Percentiles rank a stretch among this genome's conserved stretches.
These are phyloP conservation scores for Oenanthe melanoleuca DNA, from an alignment of 2,113 vertebrate species.

Conservation along the genomic window DNA sequence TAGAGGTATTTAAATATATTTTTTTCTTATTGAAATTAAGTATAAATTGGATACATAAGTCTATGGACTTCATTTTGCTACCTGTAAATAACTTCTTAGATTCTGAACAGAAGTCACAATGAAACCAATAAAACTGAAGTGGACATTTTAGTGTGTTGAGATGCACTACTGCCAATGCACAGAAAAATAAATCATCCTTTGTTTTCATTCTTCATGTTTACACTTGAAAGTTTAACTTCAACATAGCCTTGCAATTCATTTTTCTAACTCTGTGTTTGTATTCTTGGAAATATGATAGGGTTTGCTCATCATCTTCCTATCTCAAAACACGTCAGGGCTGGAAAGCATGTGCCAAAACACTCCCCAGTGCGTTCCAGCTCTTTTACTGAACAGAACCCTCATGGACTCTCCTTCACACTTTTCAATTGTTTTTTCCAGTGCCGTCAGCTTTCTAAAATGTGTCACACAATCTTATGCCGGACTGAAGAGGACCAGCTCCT, in stretches of 20 bases:
- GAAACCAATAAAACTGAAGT: not conserved
- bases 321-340: not conserved
- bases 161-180: not conserved
- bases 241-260: not conserved
- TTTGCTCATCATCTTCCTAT: conserved; percentile 42
- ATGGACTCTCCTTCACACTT: not conserved
- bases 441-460: conserved; percentile 8
- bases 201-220: not conserved
- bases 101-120: not conserved
- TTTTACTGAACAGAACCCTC: not conserved
- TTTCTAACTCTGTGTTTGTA: not conserved
- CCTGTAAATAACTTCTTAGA: not conserved
- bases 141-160: not conserved
- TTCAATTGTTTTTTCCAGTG: conserved; percentile 30
- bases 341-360: not conserved
- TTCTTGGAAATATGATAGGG: not conserved
- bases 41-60: not conserved
- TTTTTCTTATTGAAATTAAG: not conserved
- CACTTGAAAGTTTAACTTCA: not conserved
- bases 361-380: not conserved
- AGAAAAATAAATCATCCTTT: not conserved
- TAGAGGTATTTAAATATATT: not conserved
- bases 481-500: not conserved
- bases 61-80: not conserved
- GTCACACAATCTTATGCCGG: not conserved